Percentiles rank a stretch among this genome's conserved stretches.
Evolutionary conservation across 2,888 invertebrate species (phyloP).

Genomic region (Anarsia innoxiella): DNA sequence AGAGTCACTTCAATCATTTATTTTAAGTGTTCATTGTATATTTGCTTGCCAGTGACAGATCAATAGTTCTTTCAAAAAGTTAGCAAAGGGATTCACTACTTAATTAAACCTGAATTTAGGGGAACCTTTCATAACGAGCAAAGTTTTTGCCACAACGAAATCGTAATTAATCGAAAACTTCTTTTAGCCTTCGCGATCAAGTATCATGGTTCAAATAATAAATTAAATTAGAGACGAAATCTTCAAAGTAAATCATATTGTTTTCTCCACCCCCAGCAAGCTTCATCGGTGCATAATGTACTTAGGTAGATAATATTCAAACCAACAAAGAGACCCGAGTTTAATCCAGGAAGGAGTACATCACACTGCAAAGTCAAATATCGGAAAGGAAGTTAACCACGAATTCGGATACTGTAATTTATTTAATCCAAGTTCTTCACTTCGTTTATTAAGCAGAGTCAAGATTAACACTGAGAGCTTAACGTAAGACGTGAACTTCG

Average conservation of each 20-base stretch:
- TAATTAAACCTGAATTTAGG: slow-evolving; percentile 62
- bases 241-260: no score
- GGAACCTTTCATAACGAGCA: slow-evolving; percentile 64
- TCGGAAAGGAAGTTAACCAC: slow-evolving; percentile 33
- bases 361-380: slow-evolving; percentile 15
- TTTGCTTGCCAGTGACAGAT: slow-evolving; percentile 51
- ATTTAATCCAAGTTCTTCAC: slow-evolving; percentile 49
- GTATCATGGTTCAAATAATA: no score
- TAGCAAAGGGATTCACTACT: slow-evolving; percentile 55
- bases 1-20: slow-evolving; percentile 11
- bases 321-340: not conserved
- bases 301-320: no score
- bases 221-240: no score
- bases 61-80: slow-evolving; percentile 56
- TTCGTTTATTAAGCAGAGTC: slow-evolving; percentile 57
- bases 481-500: slow-evolving; percentile 46
- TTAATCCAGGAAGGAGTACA: slow-evolving; percentile 8
- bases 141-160: slow-evolving; percentile 65
- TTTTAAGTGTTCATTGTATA: slow-evolving; percentile 22
- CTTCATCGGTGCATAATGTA: no score
- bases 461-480: slow-evolving; percentile 57
- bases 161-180: slow-evolving; percentile 62
- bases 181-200: slow-evolving; percentile 37
- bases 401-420: slow-evolving; percentile 42
- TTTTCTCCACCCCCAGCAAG: no score